phyloP scores from a whole-genome alignment of 2,888 invertebrate genomes.

The Phasia obesa region DNA sequence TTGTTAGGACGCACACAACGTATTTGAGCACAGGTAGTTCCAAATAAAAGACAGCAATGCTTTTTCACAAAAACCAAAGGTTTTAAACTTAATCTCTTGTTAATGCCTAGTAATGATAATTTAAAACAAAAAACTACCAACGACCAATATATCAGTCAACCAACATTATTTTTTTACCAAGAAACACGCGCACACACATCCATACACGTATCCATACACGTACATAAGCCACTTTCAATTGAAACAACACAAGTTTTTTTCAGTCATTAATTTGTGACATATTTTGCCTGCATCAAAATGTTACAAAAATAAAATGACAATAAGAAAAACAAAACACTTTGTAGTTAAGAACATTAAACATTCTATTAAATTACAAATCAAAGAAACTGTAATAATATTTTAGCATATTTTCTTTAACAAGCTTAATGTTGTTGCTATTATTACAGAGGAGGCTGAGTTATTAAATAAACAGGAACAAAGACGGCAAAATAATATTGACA shows the following conservation, averaged over 20 bases:
- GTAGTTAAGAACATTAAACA: slow-evolving; percentile 24
- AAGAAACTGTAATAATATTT: slow-evolving; percentile 45
- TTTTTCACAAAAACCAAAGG: too few species aligned
- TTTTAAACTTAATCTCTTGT: too few species aligned
- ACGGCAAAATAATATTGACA: background rate
- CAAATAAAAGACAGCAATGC: too few species aligned
- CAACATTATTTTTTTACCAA: too few species aligned
- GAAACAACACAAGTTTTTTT: slow-evolving; percentile 5
- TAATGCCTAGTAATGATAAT: too few species aligned
- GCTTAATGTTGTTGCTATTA: slow-evolving; percentile 8
- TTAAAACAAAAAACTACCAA: too few species aligned
- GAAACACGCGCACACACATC: background rate
- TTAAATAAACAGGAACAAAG: slow-evolving; percentile 23
- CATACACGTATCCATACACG: background rate
- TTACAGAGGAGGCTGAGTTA: slow-evolving; percentile 48
- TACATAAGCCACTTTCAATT: background rate
- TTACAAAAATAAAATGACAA: background rate
- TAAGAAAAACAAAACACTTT: background rate
- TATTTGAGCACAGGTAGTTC: too few species aligned
- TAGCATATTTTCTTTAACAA: slow-evolving; percentile 10
- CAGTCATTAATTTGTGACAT: slow-evolving; percentile 58
- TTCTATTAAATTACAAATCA: slow-evolving; percentile 59
- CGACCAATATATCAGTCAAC: too few species aligned
- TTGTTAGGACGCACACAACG: too few species aligned
- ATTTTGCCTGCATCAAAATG: slow-evolving; percentile 4